Conservation (phyloP, 35 echinoderm and acorn worm species). For the Acanthaster planci region DNA sequence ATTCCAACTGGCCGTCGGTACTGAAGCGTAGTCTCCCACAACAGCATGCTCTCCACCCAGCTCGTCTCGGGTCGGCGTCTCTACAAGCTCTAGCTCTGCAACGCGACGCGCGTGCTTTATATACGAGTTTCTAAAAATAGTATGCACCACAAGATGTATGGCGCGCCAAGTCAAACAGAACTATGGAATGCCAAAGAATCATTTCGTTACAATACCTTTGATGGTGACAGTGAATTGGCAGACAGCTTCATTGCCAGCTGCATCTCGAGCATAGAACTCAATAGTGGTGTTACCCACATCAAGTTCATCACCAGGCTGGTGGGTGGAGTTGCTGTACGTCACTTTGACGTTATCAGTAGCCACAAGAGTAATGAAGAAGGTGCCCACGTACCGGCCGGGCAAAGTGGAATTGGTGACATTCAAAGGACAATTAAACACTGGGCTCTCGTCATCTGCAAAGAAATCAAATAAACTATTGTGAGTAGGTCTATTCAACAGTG, state of each 20-base stretch:
- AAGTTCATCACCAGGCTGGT: slow-evolving; percentile 44
- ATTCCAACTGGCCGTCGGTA: too few relatives aligned
- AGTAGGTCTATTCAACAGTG: too few relatives aligned
- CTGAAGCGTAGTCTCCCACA: too few relatives aligned
- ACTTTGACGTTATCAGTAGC: slow-evolving; percentile 34
- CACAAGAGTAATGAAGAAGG: neutral
- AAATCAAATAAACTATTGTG: too few relatives aligned
- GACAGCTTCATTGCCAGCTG: slow-evolving; percentile 50
- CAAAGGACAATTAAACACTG: slow-evolving; percentile 27
- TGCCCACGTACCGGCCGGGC: slow-evolving; percentile 12
- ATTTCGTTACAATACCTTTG: slow-evolving; percentile 46
- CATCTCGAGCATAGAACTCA: slow-evolving; percentile 46
- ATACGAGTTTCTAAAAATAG: too few relatives aligned
- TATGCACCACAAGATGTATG: too few relatives aligned
- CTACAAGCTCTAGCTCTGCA: too few relatives aligned
- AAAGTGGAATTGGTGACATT: slow-evolving; percentile 31
- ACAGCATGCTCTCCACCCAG: too few relatives aligned
- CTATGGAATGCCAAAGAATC: too few relatives aligned
- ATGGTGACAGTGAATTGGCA: slow-evolving; percentile 62
- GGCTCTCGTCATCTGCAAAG: slow-evolving; percentile 41
- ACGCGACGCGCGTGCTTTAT: too few relatives aligned
- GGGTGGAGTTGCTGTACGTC: slow-evolving; percentile 23
- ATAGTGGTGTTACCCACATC: slow-evolving; percentile 50
- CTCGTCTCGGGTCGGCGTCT: too few relatives aligned
- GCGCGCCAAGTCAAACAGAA: too few relatives aligned